Conservation (phyloP, 2,888 invertebrate genomes). For the Mechanitis mazaeus region DNA sequence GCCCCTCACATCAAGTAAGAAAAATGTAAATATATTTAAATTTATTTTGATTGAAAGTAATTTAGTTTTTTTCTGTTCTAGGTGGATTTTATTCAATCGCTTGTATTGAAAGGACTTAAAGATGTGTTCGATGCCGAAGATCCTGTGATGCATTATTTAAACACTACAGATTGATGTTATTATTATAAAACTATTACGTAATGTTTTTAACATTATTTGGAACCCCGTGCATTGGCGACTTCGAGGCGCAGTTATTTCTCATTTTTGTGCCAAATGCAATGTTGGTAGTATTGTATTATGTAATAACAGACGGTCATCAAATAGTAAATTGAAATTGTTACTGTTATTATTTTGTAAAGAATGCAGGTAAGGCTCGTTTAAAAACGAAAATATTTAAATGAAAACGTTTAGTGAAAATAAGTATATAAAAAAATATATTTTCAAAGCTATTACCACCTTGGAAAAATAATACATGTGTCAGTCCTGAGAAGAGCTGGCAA, state of each 20-base stretch:
- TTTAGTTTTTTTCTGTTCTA: conserved; percentile 46
- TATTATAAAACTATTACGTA: conserved; percentile 9
- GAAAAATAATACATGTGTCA: too few relatives aligned
- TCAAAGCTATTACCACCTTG: too few relatives aligned
- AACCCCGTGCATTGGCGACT: conserved; percentile 31
- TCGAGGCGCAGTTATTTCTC: conserved; percentile 37
- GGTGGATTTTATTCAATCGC: conserved; percentile 86
- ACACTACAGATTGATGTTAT: conserved; percentile 31
- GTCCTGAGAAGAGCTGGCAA: too few relatives aligned
- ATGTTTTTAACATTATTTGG: conserved; percentile 9
- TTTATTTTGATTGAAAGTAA: not conserved
- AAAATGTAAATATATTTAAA: conserved; percentile 2
- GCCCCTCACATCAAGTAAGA: conserved; percentile 83
- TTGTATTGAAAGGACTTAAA: conserved; percentile 78
- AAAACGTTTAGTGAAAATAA: too few relatives aligned
- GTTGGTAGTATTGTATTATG: conserved; percentile 51
- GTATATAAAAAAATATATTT: too few relatives aligned
- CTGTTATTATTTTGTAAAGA: not conserved
- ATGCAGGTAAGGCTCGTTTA: not conserved
- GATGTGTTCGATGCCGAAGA: conserved; percentile 70
- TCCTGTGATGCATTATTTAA: conserved; percentile 67
- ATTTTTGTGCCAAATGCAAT: conserved; percentile 53
- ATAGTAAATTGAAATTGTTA: conserved; percentile 26
- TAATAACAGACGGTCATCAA: conserved; percentile 42
- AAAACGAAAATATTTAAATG: too few relatives aligned